Evolutionary conservation across 2,113 vertebrate genomes (phyloP).

Genomic region (Gasterosteus aculeatus): DNA sequence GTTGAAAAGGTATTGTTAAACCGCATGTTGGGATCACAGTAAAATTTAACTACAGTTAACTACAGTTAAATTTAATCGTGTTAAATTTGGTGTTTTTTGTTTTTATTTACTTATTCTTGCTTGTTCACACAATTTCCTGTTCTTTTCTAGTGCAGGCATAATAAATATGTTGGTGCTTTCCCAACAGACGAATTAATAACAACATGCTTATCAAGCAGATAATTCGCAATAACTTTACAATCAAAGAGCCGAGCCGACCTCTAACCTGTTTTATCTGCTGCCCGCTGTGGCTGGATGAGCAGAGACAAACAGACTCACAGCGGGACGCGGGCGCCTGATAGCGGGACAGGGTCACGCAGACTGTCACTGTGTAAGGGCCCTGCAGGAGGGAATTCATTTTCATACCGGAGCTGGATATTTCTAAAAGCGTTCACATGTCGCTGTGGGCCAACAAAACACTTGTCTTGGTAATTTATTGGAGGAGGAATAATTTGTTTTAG

Average conservation of each 20-base stretch:
- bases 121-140: not conserved
- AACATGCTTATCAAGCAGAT: conserved; percentile 72
- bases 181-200: conserved; percentile 67
- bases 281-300: conserved; percentile 59
- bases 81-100: not conserved
- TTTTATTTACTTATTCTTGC: too few species aligned
- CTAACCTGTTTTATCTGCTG: conserved; percentile 62
- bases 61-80: too few species aligned
- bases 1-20: not conserved
- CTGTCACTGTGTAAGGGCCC: not conserved
- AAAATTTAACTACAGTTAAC: too few species aligned
- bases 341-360: conserved; percentile 47
- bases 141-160: not conserved
- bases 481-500: not conserved
- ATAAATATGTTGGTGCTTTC: conserved; percentile 28
- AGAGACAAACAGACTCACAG: conserved; percentile 64
- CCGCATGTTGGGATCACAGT: too few species aligned
- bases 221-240: conserved; percentile 69
- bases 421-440: not conserved
- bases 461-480: not conserved
- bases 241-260: conserved; percentile 67
- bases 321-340: conserved; percentile 59
- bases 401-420: not conserved
- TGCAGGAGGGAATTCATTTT: not conserved
- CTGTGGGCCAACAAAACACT: too few species aligned